Conservation (phyloP, 2,113 vertebrate species). For the Steatornis caripensis region DNA sequence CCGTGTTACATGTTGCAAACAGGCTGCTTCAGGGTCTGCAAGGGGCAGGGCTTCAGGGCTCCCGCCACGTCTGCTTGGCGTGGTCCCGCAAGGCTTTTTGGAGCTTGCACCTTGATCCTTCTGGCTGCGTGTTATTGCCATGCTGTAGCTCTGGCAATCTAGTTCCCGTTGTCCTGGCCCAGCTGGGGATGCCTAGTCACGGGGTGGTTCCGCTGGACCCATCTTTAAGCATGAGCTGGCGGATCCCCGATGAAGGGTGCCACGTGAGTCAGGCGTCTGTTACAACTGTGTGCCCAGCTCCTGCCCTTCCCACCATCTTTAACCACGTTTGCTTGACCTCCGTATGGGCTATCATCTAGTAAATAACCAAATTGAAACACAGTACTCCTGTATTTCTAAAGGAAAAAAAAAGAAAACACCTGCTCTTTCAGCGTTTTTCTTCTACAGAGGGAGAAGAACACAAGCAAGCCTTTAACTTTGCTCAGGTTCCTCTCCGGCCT, state of each 20-base stretch:
- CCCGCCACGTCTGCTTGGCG: not conserved
- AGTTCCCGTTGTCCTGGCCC: fast-evolving
- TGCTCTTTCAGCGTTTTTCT: not conserved
- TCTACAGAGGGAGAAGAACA: not conserved
- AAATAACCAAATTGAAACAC: not conserved
- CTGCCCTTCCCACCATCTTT: not conserved
- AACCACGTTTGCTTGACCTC: not conserved
- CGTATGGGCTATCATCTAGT: not conserved
- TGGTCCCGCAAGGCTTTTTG: not conserved
- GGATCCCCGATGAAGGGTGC: not conserved
- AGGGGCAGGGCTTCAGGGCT: not conserved
- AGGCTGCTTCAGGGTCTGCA: not conserved
- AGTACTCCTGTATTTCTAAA: not conserved
- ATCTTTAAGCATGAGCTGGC: not conserved
- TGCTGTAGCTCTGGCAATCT: not conserved
- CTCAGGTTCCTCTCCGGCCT: not conserved
- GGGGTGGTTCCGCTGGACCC: not conserved
- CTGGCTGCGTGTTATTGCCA: fast-evolving
- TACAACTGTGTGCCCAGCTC: not conserved
- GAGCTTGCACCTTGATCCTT: not conserved
- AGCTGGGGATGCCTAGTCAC: not conserved
- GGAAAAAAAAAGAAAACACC: not conserved
- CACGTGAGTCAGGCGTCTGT: not conserved
- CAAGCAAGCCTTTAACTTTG: not conserved
- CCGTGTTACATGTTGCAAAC: fast-evolving